phyloP scores from a whole-genome alignment of 2,888 invertebrate species.

The Torymus auratus region DNA sequence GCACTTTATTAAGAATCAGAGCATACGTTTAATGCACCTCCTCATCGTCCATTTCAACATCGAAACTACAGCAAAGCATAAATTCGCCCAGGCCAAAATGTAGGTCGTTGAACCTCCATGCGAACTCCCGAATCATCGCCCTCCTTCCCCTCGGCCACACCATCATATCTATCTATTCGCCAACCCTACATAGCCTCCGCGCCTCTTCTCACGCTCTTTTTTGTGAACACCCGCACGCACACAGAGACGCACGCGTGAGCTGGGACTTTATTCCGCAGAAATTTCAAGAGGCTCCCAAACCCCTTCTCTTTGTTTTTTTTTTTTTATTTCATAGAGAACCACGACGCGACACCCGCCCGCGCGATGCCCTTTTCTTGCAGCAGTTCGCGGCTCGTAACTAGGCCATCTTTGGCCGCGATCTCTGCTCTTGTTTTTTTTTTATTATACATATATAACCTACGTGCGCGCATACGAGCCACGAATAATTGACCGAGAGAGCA shows the following conservation, averaged over 20 bases:
- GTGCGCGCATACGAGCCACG: not conserved
- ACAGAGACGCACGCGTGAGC: not conserved
- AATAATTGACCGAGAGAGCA: slow-evolving; percentile 29
- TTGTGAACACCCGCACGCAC: not conserved
- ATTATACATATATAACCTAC: too few relatives aligned
- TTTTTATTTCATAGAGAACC: slow-evolving; percentile 31
- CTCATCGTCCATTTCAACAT: not conserved
- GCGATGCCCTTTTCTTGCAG: slow-evolving; percentile 52
- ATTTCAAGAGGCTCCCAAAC: slow-evolving; percentile 16
- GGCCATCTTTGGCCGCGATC: slow-evolving; percentile 72
- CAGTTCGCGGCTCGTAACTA: slow-evolving; percentile 69
- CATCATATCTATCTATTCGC: too few relatives aligned
- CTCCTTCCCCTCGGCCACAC: not conserved
- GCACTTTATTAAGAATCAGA: too few relatives aligned
- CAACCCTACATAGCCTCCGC: too few relatives aligned
- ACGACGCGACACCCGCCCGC: not conserved
- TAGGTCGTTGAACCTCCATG: slow-evolving; percentile 19
- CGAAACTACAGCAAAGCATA: not conserved
- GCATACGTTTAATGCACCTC: not conserved
- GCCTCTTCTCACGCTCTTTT: slow-evolving; percentile 45
- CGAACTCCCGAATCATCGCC: not conserved
- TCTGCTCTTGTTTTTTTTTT: not conserved
- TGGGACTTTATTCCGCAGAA: slow-evolving; percentile 47
- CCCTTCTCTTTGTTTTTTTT: slow-evolving; percentile 40
- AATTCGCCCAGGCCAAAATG: not conserved